A percentile compares a stretch with the other conserved stretches of the same genome.
Conservation (phyloP, 2,797 vertebrate genomes). For the Taenioides sp. region DNA sequence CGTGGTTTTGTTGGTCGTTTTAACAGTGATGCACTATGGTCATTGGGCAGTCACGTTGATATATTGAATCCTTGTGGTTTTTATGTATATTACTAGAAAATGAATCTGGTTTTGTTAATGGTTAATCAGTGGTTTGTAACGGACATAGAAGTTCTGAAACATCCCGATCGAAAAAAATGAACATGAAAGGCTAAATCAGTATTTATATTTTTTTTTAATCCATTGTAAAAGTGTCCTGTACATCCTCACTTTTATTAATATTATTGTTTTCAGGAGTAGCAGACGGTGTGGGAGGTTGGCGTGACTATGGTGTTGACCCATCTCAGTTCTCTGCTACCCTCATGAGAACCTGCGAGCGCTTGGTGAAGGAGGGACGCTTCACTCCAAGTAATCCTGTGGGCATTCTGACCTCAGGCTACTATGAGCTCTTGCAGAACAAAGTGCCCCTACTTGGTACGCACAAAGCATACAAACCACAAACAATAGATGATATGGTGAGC, state of each 20-base stretch:
- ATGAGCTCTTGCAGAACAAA: slow-evolving; percentile 98
- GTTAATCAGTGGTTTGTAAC: too few species aligned
- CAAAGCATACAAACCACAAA: not conserved
- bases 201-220: not conserved
- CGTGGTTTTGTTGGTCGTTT: not conserved
- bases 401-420: slow-evolving; percentile 94
- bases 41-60: too few species aligned
- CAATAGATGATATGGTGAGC: not conserved
- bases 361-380: slow-evolving; percentile 97
- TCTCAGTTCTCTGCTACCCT: slow-evolving; percentile 98
- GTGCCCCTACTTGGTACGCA: slow-evolving; percentile 93
- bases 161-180: too few species aligned
- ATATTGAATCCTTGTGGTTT: too few species aligned
- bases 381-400: slow-evolving; percentile 92
- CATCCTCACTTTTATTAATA: not conserved
- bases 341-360: slow-evolving; percentile 94
- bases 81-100: too few species aligned
- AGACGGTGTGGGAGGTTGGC: slow-evolving; percentile 98
- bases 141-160: too few species aligned
- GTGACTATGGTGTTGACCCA: slow-evolving; percentile 97
- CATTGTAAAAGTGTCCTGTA: not conserved
- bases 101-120: too few species aligned
- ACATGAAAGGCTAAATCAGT: not conserved
- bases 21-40: not conserved
- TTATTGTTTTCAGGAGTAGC: slow-evolving; percentile 84